Percentiles rank a stretch among this genome's conserved stretches.
These are phyloP conservation scores for Athalia cordata DNA, from an alignment of 2,888 invertebrate genomes.

Conservation along the genomic window DNA sequence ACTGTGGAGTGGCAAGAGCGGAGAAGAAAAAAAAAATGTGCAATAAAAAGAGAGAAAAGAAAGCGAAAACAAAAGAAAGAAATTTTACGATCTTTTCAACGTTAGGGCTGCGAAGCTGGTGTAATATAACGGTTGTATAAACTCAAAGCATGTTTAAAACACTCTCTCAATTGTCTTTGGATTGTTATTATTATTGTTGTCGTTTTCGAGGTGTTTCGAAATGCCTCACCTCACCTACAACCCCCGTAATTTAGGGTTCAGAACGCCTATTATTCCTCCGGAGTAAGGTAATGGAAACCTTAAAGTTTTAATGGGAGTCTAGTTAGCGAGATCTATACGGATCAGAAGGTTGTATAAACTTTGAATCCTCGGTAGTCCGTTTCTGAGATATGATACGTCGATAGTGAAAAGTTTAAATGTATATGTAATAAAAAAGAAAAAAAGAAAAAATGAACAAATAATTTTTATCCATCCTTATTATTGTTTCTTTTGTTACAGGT, in stretches of 20 bases:
- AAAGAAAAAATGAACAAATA: too few species aligned
- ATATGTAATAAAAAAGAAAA: too few species aligned
- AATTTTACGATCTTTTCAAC: too few species aligned
- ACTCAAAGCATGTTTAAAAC: background rate
- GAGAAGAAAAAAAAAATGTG: too few species aligned
- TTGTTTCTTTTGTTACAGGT: slow-evolving; percentile 75
- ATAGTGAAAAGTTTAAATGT: too few species aligned
- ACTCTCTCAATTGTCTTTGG: background rate
- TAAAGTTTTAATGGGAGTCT: slow-evolving; percentile 34
- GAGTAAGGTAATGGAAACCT: slow-evolving; percentile 23
- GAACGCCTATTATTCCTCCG: slow-evolving; percentile 16
- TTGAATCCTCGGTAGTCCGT: background rate
- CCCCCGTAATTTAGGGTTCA: slow-evolving; percentile 9
- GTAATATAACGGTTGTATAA: background rate
- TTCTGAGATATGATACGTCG: background rate
- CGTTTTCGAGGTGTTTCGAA: background rate
- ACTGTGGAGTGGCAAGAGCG: too few species aligned
- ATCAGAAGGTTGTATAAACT: slow-evolving; percentile 22
- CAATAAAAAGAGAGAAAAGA: too few species aligned
- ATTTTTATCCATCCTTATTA: too few species aligned
- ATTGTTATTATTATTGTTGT: slow-evolving; percentile 3
- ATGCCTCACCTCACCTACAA: background rate
- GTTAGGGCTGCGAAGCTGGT: too few species aligned
- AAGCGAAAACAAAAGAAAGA: too few species aligned
- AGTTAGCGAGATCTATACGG: slow-evolving; percentile 21